phyloP scores from a whole-genome alignment of 2,888 invertebrate species.

The Ypsolopha sequella region DNA sequence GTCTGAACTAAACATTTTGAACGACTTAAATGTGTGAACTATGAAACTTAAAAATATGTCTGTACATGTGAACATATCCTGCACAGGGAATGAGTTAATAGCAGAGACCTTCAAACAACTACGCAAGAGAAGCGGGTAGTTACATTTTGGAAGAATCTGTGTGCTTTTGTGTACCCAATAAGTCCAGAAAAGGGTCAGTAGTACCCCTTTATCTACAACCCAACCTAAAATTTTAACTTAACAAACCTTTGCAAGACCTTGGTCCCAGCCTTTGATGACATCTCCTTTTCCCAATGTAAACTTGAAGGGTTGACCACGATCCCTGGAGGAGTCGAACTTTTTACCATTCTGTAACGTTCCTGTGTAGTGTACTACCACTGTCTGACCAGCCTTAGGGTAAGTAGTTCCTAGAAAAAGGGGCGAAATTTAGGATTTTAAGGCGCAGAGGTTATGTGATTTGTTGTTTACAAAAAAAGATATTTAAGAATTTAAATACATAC shows the following conservation, averaged over 20 bases:
- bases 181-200: no score
- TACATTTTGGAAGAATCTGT: no score
- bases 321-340: constrained; percentile 97
- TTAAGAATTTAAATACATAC: constrained; percentile 18
- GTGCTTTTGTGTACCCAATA: no score
- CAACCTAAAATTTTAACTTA: no score
- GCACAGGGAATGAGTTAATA: no score
- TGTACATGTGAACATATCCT: no score
- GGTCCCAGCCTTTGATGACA: constrained; percentile 99
- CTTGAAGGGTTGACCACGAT: constrained; percentile 93
- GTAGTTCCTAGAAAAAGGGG: constrained; percentile 78
- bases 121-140: no score
- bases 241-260: constrained; percentile 87
- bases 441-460: constrained; percentile 17
- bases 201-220: no score
- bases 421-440: neutral
- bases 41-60: no score
- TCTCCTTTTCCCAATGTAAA: constrained; percentile 95
- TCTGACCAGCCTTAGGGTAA: constrained; percentile 94
- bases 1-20: no score
- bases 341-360: constrained; percentile 90
- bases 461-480: neutral
- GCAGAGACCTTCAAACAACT: no score
- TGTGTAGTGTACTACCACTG: constrained; percentile 96
- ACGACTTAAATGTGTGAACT: no score